A percentile compares a stretch with the other conserved stretches of the same genome.
These are phyloP conservation scores for Carabus problematicus DNA, from an alignment of 2,888 invertebrate species.

Conservation along the genomic window DNA sequence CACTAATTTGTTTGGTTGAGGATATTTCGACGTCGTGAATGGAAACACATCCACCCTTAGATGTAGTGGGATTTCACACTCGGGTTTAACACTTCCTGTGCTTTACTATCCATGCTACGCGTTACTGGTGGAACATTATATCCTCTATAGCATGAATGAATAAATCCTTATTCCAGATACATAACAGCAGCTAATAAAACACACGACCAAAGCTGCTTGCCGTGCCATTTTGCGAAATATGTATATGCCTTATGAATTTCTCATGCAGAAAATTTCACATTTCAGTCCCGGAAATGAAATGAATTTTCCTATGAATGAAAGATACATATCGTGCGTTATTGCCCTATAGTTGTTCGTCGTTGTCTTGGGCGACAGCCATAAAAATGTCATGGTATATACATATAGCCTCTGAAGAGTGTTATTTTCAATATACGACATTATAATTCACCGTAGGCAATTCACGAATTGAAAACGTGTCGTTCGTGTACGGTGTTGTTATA, in stretches of 20 bases:
- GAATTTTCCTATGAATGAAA: slow-evolving; percentile 38
- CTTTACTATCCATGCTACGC: background rate
- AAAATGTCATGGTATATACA: background rate
- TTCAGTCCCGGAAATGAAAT: slow-evolving; percentile 36
- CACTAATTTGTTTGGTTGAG: too few relatives aligned
- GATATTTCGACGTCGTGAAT: too few relatives aligned
- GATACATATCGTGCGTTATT: slow-evolving; percentile 23
- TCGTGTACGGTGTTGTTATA: too few relatives aligned
- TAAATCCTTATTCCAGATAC: slow-evolving; percentile 26
- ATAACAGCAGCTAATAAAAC: slow-evolving; percentile 31
- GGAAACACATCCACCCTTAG: too few relatives aligned
- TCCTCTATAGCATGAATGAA: slow-evolving; percentile 4
- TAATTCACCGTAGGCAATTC: slow-evolving; percentile 8
- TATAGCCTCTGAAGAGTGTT: background rate
- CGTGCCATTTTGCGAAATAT: slow-evolving; percentile 1
- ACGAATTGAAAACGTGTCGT: background rate
- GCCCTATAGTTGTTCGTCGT: background rate
- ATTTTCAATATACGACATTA: slow-evolving; percentile 6
- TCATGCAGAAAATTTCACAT: slow-evolving; percentile 41
- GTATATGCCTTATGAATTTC: slow-evolving; percentile 37
- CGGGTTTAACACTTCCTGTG: too few relatives aligned
- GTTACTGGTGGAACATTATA: too few relatives aligned
- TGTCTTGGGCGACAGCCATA: background rate
- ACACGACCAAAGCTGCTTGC: slow-evolving; percentile 20
- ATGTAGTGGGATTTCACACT: too few relatives aligned